These are phyloP conservation scores for Drosophila pseudotakahashii DNA, from an alignment of 2,888 invertebrate species.

Conservation along the genomic window DNA sequence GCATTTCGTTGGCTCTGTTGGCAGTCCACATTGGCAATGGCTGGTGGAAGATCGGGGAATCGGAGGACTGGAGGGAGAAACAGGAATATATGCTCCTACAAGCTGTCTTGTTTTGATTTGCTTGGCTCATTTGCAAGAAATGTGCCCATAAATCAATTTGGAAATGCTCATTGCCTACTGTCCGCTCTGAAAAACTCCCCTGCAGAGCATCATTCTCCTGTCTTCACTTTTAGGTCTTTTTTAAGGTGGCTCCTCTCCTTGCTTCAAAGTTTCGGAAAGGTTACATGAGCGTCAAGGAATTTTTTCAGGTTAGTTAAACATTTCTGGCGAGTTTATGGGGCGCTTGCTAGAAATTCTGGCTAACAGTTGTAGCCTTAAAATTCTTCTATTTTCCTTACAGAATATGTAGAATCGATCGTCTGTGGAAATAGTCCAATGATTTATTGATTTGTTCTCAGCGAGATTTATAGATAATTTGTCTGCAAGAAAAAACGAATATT, in stretches of 20 bases:
- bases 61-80: conserved; percentile 1
- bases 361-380: neutral
- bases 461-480: neutral
- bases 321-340: neutral
- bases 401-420: neutral
- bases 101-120: conserved; percentile 67
- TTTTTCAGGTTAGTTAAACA: neutral
- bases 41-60: neutral
- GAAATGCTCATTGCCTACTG: conserved; percentile 16
- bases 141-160: conserved; percentile 61
- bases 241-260: neutral
- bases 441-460: neutral
- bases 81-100: conserved; percentile 23
- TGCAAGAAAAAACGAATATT: neutral
- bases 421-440: neutral
- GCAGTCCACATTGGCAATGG: conserved; percentile 22
- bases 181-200: neutral
- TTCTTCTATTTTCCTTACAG: neutral
- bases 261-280: neutral
- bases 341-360: too few relatives aligned
- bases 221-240: neutral
- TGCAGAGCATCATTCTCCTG: neutral
- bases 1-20: conserved; percentile 59
- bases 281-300: neutral
- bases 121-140: conserved; percentile 67